Conservation (phyloP, 2,797 vertebrate genomes). For the Coracias cyanogaster region DNA sequence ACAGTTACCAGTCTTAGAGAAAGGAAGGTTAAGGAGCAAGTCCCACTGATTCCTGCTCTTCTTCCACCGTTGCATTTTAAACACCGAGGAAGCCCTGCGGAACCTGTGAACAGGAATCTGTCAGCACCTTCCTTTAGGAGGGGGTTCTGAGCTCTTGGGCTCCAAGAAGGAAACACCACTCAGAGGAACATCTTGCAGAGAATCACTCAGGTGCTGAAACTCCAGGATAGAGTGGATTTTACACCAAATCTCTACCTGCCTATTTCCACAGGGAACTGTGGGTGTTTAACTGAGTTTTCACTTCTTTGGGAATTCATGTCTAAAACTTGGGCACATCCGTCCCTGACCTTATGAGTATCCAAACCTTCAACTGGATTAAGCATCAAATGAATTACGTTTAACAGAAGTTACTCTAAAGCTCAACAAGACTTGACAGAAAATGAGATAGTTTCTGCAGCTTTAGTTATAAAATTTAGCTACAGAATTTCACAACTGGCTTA, state of each 20-base stretch:
- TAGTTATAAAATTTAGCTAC: background rate
- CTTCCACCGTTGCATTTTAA: background rate
- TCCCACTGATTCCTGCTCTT: background rate
- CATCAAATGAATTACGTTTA: background rate
- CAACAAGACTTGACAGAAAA: background rate
- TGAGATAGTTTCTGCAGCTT: background rate
- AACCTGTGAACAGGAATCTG: background rate
- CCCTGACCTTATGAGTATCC: background rate
- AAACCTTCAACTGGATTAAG: background rate
- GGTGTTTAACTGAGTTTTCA: background rate
- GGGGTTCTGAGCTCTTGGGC: background rate
- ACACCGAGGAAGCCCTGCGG: background rate
- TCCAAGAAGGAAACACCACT: background rate
- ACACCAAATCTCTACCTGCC: background rate
- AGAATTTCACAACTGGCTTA: conserved; percentile 65
- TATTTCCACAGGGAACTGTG: background rate
- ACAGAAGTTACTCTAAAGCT: background rate
- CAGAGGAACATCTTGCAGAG: background rate
- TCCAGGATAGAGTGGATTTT: background rate
- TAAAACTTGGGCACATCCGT: background rate
- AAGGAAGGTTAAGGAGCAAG: background rate
- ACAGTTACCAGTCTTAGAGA: background rate
- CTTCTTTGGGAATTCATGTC: background rate
- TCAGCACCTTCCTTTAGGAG: background rate
- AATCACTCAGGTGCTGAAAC: background rate